Base-by-base conservation (phyloP, 1,140 invertebrate genomes). In the Drosophila sechellia region DNA sequence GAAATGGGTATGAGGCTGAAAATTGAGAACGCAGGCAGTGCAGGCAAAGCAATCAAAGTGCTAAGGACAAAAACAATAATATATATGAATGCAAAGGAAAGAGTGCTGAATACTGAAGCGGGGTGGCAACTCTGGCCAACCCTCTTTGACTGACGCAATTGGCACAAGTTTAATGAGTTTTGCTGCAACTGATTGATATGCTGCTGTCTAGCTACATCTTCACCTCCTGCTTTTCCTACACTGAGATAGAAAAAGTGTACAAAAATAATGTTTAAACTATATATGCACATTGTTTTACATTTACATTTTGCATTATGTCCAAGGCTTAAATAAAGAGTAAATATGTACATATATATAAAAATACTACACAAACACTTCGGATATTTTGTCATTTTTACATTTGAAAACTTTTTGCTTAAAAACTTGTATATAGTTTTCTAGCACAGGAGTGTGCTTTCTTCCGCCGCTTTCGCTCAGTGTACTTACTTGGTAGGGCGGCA, bases 151-250 rank as follows among this genome's bases (percentile, higher is more conserved):
- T 84, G 80, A 76, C 79, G 84, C 70, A 83, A 79, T 84, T 84
- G 70, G 76, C 66, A 63, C 72, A 61, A 79, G 77, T 74, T 71
- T 84, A 85, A 85, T 85, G 77, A 84, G 81, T 74, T 85, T 77
- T 60, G 65, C 81, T 83, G 80, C 72, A 80, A 63, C 71, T 80
- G 80, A 84, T 84, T 85, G 80, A 84, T 75, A 57, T 83, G 43
- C 40, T 40, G 66, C 55, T 79, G 76, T 37, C 56, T 8, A 48
- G 42, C 27, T 17, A 37, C 34, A 15, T 8, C 35, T 35, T 31
- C 34, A 15, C 15, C 27, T 34, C 15, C 25, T 17, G 31, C 17
- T 40, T 13, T n/a, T 59, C 42, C 5, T 4, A 4, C 20, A 56
- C 54, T 40, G 35, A 40, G 25, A 17, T 17, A 12, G 15, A 56